Evolutionary conservation across 2,113 vertebrate genomes (phyloP), one percentile per base, ranked within the genome.

Genomic region (Alectura lathami): DNA sequence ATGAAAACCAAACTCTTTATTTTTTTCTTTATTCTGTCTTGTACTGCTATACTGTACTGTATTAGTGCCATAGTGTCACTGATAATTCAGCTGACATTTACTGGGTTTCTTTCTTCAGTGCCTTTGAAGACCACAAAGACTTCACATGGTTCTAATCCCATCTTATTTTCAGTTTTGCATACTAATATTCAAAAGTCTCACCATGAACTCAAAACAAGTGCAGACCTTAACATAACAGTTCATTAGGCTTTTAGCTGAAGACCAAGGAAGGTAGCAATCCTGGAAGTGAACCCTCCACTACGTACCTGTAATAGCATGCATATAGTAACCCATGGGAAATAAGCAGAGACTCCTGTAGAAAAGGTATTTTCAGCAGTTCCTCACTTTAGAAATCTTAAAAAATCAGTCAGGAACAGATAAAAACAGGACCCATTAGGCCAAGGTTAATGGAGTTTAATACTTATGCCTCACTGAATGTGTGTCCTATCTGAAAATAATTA

Each of bases 221-320:
- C 13, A 68, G 18, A 66, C 1, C 17, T 87, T 60, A 69, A 34
- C 15, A 24, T 63, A 94, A n/a, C 27, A 45, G 8, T 20, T 8
- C 43, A 20, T 51, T 60, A 13, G 48, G 27, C 11, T 47, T 69
- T 59, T 43, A 20, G 47, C 48, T 66, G 66, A 68, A 84, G 29
- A 69, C 32, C 8, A 51, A 8, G 34, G 13, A 42, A 70, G 57
- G 43, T 8, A 69, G 9, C 12, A 69, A 21, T 0, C 3, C 0
- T 0, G 32, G 53, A 78, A 76, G 21, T 4, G 5, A 21, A 68
- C 9, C 18, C 29, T 13, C 3, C 11, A 3, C 32, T 27, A 2
- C 0, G 0, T 27, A 16, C 9, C 18, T 38, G 11, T n/a, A 23
- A 40, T 29, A 8, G 11, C 26, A 30, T 4, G 12, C 18, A 38